Evolutionary conservation across 2,888 invertebrate species (phyloP), one percentile per base, ranked within the genome.

Genomic region (Unio delphinus): DNA sequence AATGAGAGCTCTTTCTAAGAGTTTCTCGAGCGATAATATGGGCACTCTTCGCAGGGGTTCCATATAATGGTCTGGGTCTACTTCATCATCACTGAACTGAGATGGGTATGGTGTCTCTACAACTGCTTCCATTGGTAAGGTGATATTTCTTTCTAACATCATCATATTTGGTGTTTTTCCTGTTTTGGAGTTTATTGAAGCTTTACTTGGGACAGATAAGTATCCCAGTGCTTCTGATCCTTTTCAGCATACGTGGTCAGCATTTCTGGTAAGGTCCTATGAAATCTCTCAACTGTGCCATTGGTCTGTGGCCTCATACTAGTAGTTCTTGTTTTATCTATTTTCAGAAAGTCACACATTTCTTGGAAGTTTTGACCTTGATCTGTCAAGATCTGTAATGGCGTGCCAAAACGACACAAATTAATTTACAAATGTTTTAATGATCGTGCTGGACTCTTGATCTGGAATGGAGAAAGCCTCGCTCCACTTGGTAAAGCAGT

Each of bases 161-260:
- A 73, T 64, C 56, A 62, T 55, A 58, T 73, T 79, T 17, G 82
- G 83, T 1, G 71, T 72, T 55, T 76, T 64, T 3, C 68, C 69
- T 11, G 80, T 80, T 8, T 67, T 64, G 5, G 74, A 59, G 55
- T 83, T 76, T 15, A 68, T 45, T 4, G 69, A 73, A 15, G 45
- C 45, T 45, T 61, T 5, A 80, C 65, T 57, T 75, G 70, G 11
- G 28, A 28, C 3, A 28, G 28, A 2, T 28, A 28, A 28, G 28
- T 28, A 28, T 28, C 30, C 30, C 1, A 34, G 54, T 80, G 70
- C 18, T 55, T 55, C 34, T 83, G 83, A 28, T 76, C 61, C 11
- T 76, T 63, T 30, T 79, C 59, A 28, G 78, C 72, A 70, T 76
- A 84, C 67, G 76, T 72, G 7, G 70, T 63, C 11, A 86, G 30